Base-by-base conservation (phyloP, 2,113 vertebrate genomes). In the Cryptotis parvus region DNA sequence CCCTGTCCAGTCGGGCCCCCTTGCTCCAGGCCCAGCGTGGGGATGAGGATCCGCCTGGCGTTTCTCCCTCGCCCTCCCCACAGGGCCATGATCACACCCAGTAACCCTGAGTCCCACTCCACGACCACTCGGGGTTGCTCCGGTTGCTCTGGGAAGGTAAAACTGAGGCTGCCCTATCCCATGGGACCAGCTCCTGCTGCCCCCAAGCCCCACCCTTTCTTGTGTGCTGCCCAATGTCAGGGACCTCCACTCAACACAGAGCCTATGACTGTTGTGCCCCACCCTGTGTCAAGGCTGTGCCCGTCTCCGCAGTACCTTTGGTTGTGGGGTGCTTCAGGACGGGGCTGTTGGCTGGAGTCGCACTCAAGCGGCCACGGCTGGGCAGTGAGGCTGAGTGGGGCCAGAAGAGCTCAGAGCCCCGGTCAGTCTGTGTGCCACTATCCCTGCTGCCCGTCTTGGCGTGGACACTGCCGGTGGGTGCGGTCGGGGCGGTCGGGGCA, bases 371-470 rank as follows among this genome's bases (percentile, higher is more conserved):
- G 0, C 97, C 96, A 0, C 98, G 97, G 66, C 95, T 95, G 0
- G 98, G 97, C 83, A 98, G 97, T 41, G 98, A 97, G 74, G 97
- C 96, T 0, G 96, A 26, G 16, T 65, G 76, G 0, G 98, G 97
- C 97, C 98, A 98, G 94, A 98, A 97, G 82, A 97, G 97, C 58
- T 98, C 98, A 0, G 98, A 5, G 14, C 96, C 95, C 94, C 97
- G 98, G 91, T 98, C 98, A 0, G 98, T 99, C 97, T 98, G 98
- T 0, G 98, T 98, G 97, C 98, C 98, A 96, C 97, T 98, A 97
- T 98, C 98, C 84, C 97, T 98, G 97, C 98, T 98, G 94, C 98
- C 98, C 0, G 97, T 98, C 96, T 98, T 99, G 0, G 81, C 65
- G 0, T 99, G 98, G 72, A 97, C 96, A 5, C 98, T 97, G 1